phyloP scores from a whole-genome alignment of 2,888 invertebrate species.

The Temnothorax unifasciatus region DNA sequence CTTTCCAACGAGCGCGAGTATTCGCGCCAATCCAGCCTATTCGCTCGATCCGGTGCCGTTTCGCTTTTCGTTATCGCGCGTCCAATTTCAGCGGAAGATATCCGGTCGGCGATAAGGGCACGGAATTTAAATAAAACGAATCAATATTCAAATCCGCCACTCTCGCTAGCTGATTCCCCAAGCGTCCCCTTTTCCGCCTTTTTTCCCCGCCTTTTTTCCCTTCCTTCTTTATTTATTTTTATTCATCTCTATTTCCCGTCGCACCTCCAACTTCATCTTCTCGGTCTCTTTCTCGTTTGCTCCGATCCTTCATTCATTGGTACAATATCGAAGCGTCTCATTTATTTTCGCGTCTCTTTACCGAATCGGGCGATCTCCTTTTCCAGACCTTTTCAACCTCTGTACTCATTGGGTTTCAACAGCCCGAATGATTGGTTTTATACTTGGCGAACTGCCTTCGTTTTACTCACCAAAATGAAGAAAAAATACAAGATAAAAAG shows the following conservation, averaged over 20 bases:
- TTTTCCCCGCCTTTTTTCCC: conserved; percentile 75
- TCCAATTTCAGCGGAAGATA: conserved; percentile 85
- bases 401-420: conserved; percentile 63
- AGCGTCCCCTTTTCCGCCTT: conserved; percentile 2
- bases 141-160: conserved; percentile 86
- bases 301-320: conserved; percentile 52
- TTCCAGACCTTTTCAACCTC: conserved; percentile 53
- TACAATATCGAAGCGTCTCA: conserved; percentile 71
- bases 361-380: conserved; percentile 76
- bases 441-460: conserved; percentile 65
- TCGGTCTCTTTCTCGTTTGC: conserved; percentile 60
- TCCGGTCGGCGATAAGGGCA: conserved; percentile 79
- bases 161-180: conserved; percentile 50
- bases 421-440: conserved; percentile 73
- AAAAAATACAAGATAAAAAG: conserved; percentile 6
- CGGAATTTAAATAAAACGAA: conserved; percentile 86
- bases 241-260: conserved; percentile 67
- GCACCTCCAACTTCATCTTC: conserved; percentile 71
- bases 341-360: conserved; percentile 79
- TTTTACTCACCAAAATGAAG: conserved; percentile 25
- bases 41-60: conserved; percentile 79
- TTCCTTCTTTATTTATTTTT: conserved; percentile 74
- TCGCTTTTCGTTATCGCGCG: conserved; percentile 84
- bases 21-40: conserved; percentile 75
- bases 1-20: conserved; percentile 58